Base-by-base conservation (phyloP, 2,888 invertebrate species). In the Brachynemurus nebulosus region DNA sequence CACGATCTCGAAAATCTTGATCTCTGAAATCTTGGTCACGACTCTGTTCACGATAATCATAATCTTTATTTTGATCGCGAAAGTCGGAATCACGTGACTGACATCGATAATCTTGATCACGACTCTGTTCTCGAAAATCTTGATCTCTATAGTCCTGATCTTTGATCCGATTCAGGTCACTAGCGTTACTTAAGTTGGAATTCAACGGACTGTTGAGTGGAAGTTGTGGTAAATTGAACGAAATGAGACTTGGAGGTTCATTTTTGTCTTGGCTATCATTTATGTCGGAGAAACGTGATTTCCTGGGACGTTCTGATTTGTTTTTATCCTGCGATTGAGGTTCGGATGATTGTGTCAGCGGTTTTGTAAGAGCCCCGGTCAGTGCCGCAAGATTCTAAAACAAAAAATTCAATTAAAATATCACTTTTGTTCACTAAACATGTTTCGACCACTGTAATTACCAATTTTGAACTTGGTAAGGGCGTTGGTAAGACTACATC, bases 401-500 rank as follows among this genome's bases (percentile, higher is more conserved):
- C n/a, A 30, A 4, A 30, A 30, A 30, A 12, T 12, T 5, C n/a
- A 30, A 23, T 9, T 7, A 7, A 7, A 23, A 23, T 23, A 7
- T 7, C 6, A 7, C 23, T 23, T 23, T 23, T 23, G 23, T n/a
- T n/a, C n/a, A n/a, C 23, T 23, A 23, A 23, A 23, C 6, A 23
- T 23, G 6, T 23, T 7, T 23, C 23, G 23, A 6, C 7, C 9
- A 7, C 6, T 7, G 23, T 7, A 23, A 9, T 23, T 23, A 7
- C 23, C 23, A 23, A 62, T 48, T 63, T 64, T 0, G 64, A 64
- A 45, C 64, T 64, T 1, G 65, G 62, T 42, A 65, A 49, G 1
- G 65, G 65, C 33, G 63, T 54, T 1, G 65, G 65, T 4, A 64
- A 51, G 12, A 63, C 59, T 2, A 63, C 53, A 38, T 63, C 60